Conservation (phyloP, 1,140 invertebrate species). For the Meloidogyne hapla region DNA sequence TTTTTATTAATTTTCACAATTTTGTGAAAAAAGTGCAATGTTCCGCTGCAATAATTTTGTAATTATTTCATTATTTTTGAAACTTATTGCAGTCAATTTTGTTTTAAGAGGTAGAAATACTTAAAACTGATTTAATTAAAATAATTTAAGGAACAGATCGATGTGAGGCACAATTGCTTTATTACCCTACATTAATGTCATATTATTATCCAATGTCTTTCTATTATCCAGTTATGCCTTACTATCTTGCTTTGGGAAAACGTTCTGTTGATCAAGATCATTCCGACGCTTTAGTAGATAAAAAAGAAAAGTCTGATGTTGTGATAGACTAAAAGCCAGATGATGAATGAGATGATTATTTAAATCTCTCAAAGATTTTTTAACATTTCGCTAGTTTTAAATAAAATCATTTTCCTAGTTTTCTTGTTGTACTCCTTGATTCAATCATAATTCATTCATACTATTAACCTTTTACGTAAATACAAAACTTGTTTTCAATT, state of each 20-base stretch:
- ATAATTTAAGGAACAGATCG: background rate
- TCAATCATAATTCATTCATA: too few relatives aligned
- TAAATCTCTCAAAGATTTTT: too few relatives aligned
- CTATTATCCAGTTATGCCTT: conserved; percentile 1
- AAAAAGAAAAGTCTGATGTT: background rate
- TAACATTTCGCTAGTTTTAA: too few relatives aligned
- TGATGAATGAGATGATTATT: too few relatives aligned
- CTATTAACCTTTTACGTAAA: too few relatives aligned
- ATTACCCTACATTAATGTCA: background rate
- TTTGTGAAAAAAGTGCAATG: too few relatives aligned
- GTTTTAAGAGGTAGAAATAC: background rate
- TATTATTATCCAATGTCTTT: background rate
- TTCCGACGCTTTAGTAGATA: background rate
- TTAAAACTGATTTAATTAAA: background rate
- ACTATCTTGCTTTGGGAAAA: background rate
- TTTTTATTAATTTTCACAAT: too few relatives aligned
- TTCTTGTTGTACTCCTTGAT: too few relatives aligned
- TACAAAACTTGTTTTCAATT: too few relatives aligned
- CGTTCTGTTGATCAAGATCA: background rate
- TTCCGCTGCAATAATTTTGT: background rate
- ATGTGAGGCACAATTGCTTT: conserved; percentile 1
- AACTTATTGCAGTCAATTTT: background rate
- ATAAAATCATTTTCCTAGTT: too few relatives aligned
- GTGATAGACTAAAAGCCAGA: too few relatives aligned
- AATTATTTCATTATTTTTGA: background rate